These are phyloP conservation scores for Sinocyclocheilus rhinocerous DNA, from an alignment of 2,113 vertebrate species.

Conservation along the genomic window DNA sequence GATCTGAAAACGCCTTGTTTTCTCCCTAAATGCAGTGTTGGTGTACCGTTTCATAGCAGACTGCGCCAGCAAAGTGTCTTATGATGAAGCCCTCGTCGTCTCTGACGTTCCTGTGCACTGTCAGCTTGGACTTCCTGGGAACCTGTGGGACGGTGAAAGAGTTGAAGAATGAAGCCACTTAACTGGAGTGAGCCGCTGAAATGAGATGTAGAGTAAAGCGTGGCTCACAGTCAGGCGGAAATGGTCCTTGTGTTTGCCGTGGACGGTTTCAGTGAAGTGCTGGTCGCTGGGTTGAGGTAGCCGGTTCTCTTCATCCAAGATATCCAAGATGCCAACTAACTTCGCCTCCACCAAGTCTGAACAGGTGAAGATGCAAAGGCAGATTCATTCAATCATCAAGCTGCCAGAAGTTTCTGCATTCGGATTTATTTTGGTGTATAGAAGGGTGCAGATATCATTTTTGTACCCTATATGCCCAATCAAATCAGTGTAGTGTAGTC, in stretches of 20 bases:
- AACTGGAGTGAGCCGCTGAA: not conserved
- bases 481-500: not conserved
- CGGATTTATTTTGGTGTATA: not conserved
- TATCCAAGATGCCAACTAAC: conserved; percentile 92
- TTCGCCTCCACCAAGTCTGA: conserved; percentile 96
- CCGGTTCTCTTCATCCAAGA: conserved; percentile 97
- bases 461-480: not conserved
- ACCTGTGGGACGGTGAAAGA: conserved; percentile 74
- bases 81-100: conserved; percentile 97
- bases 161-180: conserved; percentile 6
- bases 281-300: conserved; percentile 96
- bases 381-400: not conserved
- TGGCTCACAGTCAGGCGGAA: conserved; percentile 91
- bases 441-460: not conserved
- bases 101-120: conserved; percentile 93
- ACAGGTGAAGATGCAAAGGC: not conserved
- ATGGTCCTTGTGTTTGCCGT: conserved; percentile 94
- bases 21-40: not conserved
- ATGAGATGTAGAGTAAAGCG: not conserved
- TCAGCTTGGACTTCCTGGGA: conserved; percentile 94
- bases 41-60: conserved; percentile 95
- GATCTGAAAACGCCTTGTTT: not conserved
- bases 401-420: not conserved
- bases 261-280: conserved; percentile 91
- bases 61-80: conserved; percentile 96